Percentiles rank a stretch among this genome's conserved stretches.
Conservation (phyloP, 2,113 vertebrate species). For the Morone chrysops region DNA sequence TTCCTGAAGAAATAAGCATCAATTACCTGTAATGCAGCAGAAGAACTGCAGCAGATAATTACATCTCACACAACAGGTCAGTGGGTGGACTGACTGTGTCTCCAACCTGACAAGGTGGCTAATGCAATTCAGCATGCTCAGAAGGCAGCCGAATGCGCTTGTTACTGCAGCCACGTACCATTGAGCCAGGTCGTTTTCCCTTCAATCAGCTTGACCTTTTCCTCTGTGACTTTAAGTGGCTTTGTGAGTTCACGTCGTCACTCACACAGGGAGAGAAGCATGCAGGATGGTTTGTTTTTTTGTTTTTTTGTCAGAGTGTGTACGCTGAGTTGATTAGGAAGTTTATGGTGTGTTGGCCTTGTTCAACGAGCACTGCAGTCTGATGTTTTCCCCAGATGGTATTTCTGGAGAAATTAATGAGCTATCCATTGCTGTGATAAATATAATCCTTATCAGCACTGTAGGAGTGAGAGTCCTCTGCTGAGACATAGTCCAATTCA, state of each 20-base stretch:
- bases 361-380: constrained; percentile 40
- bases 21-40: constrained; percentile 80
- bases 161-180: constrained; percentile 57
- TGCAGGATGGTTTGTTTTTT: constrained; percentile 22
- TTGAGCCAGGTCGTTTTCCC: constrained; percentile 42
- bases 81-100: constrained; percentile 62
- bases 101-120: constrained; percentile 69
- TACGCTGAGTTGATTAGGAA: constrained; percentile 43
- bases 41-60: constrained; percentile 82
- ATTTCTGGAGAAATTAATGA: constrained; percentile 65
- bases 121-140: constrained; percentile 62
- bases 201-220: constrained; percentile 75
- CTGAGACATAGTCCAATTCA: constrained; percentile 1
- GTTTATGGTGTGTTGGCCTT: constrained; percentile 53
- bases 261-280: constrained; percentile 8
- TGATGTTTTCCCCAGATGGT: constrained; percentile 49
- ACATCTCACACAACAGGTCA: constrained; percentile 82
- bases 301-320: constrained; percentile 5
- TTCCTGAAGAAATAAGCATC: constrained; percentile 88
- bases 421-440: constrained; percentile 53
- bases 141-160: constrained; percentile 48
- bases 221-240: constrained; percentile 64
- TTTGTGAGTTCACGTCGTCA: constrained; percentile 40
- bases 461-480: constrained; percentile 34
- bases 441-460: constrained; percentile 50